Base-by-base conservation (phyloP, 2,888 invertebrate genomes). In the Thecocarcelia acutangulata region DNA sequence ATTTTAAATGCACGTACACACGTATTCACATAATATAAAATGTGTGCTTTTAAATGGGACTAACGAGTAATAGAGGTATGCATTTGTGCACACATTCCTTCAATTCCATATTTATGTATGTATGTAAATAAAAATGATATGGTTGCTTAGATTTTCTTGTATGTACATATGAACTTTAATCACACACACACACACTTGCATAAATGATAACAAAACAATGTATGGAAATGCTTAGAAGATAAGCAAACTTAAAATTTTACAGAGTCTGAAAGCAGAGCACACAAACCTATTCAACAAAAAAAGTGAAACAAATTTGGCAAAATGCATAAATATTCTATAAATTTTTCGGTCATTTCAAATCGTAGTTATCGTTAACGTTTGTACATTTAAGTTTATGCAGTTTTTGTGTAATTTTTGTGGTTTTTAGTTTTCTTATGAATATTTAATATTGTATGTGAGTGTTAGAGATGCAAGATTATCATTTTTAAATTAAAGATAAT, bases 251-350 rank as follows among this genome's bases (percentile, higher is more conserved):
- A 24, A 59, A 44, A 46, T 40, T 46, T 58, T 28, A 52, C 37
- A 58, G n/a, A 28, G 37, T 66, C 12, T 11, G n/a, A 28, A n/a
- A 48, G 42, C 8, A n/a, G n/a, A 44, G 63, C 40, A 74, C 17
- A 48, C 28, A 17, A 44, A 40, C 15, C 33, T 40, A 64, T 58
- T 24, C 5, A 24, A 24, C 24, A 24, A 24, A 33, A 46, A 66
- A 54, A 54, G 46, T 17, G 12, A 17, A 72, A 8, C 37, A 13
- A 46, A 21, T 42, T 78, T 13, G 48, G 42, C 59, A 69, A 68
- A 66, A 66, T 78, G 64, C 78, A 82, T 66, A 78, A 82, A 82
- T 82, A 59, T 78, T 82, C 69, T 69, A 82, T 77, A 77, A 77
- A 64, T 74, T 82, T 68, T 58, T 74, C 33, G 77, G 73, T 17